Base-by-base conservation (phyloP, 2,888 invertebrate species). In the Muscina levida region DNA sequence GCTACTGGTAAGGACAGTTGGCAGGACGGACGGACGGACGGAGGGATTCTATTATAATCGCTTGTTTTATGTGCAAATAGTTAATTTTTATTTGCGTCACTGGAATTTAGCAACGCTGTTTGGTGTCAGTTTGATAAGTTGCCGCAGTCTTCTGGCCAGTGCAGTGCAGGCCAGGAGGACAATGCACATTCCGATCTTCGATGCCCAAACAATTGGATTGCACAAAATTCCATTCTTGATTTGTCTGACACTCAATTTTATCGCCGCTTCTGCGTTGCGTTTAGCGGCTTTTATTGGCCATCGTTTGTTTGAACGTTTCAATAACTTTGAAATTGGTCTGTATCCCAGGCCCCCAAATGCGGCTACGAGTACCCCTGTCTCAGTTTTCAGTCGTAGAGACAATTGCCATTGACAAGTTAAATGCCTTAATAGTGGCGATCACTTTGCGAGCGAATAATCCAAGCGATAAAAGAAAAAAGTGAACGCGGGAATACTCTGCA, bases 91-190 rank as follows among this genome's bases (percentile, higher is more conserved):
- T 87, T 85, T 86, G 85, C 81, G 77, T 74, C 74, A 71, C 85
- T 87, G 89, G 88, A 88, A 88, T 88, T 87, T 85, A 81, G 82
- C 86, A 87, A 87, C 86, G 88, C 88, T 88, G 88, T 88, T 88
- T 86, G 88, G 88, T 88, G 88, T 88, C 88, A 88, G 84, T 87
- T 88, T 87, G 88, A 88, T 87, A 88, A 88, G 88, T 88, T 85
- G 85, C 79, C 82, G 83, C 82, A 15, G 85, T 31, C 87, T 86
- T 85, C 85, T 87, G 87, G 17, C 13, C 62, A 37, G 37, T 15
- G 19, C 22, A 84, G 80, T 79, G 77, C 79, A 77, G 75, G 79
- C 65, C 79, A 31, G 31, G 46, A 78, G 73, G 76, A 75, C 78
- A 76, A 71, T 72, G 79, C 67, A 65, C 71, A 82, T 84, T 81